These are phyloP conservation scores for Patella depressa DNA, from an alignment of 2,888 invertebrate species.

Conservation along the genomic window DNA sequence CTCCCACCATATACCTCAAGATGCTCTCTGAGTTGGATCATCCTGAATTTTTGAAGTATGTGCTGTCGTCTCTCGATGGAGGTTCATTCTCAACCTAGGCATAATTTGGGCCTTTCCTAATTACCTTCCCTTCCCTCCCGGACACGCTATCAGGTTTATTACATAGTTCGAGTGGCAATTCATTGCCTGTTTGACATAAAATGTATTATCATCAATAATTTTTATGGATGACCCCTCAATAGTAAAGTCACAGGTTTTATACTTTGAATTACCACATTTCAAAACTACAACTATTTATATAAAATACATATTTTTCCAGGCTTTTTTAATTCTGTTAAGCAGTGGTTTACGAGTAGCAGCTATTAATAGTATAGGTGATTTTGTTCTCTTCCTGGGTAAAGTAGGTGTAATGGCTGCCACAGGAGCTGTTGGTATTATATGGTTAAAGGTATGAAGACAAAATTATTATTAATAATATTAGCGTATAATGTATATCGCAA, in stretches of 20 bases:
- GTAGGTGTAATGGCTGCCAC: conserved; percentile 85
- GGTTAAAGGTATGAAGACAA: conserved; percentile 64
- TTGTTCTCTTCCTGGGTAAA: conserved; percentile 90
- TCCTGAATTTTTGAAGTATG: too few relatives aligned
- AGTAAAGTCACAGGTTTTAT: too few relatives aligned
- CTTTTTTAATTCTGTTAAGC: conserved; percentile 81
- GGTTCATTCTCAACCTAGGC: neutral
- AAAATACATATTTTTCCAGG: conserved; percentile 75
- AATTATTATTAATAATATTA: neutral
- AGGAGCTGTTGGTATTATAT: conserved; percentile 82
- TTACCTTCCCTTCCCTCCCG: neutral
- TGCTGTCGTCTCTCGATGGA: too few relatives aligned
- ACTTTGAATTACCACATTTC: too few relatives aligned
- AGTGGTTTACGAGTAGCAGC: conserved; percentile 88
- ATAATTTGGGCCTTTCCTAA: neutral
- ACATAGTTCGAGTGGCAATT: too few relatives aligned
- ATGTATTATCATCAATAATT: too few relatives aligned
- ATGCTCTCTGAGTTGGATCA: too few relatives aligned
- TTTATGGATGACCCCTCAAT: too few relatives aligned
- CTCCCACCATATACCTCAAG: too few relatives aligned
- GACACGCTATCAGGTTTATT: neutral
- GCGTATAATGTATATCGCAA: too few relatives aligned
- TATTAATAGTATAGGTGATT: conserved; percentile 93
- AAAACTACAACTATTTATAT: neutral
- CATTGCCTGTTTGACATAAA: too few relatives aligned